Evolutionary conservation across 2,888 invertebrate species (phyloP), one percentile per base, ranked within the genome.

Genomic region (Synanthedon vespiformis): DNA sequence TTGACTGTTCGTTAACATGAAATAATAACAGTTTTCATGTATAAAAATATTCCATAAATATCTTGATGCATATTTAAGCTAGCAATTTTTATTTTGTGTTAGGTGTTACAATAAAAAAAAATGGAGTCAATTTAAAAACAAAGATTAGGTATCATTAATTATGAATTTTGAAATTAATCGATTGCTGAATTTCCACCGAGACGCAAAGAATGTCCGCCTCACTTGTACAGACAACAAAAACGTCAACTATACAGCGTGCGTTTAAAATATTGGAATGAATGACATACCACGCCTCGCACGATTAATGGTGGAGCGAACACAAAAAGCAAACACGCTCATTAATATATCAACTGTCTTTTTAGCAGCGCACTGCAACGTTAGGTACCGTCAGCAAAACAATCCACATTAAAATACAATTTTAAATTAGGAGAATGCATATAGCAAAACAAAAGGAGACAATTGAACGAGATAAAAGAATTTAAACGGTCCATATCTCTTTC

Each of bases 181-280:
- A 34, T 34, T 34, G 48, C 48, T 48, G 58, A 58, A 60, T 55
- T 54, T 66, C 66, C 62, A 34, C 58, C 57, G 60, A 67, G 72
- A 69, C 67, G 62, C 67, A 58, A 70, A 74, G 81, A 80, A 84
- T 81, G 77, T 67, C 73, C 72, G 73, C 73, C 72, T 76, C 70
- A 67, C 73, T 73, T 75, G 84, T 82, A 79, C 72, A 67, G 75
- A 80, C 83, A 84, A 77, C 84, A 81, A 78, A 81, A 83, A 79
- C 79, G 80, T 77, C 80, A 76, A 70, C 73, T 65, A 63, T 67
- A 77, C 74, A 62, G 67, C 67, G 74, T 73, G 65, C 77, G 81
- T 81, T 86, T 85, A 86, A 85, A 87, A 86, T 86, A 86, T 86
- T 80, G 86, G 87, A 86, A 84, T 87, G 85, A 85, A 87, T 87